phyloP scores from a whole-genome alignment of 2,888 invertebrate genomes.

The Limenitis camilla region DNA sequence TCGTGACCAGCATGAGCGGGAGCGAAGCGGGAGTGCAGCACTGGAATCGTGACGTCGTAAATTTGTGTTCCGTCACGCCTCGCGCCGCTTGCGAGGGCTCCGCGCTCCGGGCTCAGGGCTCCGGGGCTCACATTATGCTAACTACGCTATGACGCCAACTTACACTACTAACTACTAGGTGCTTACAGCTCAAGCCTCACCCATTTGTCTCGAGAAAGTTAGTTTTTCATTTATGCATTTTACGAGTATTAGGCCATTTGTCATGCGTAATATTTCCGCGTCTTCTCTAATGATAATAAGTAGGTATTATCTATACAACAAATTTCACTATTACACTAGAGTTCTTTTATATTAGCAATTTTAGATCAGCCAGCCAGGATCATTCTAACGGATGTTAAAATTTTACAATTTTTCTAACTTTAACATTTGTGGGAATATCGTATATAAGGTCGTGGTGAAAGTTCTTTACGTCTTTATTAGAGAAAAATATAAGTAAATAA shows the following conservation, averaged over 20 bases:
- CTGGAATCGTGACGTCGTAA: not conserved
- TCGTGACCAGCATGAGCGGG: not conserved
- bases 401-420: too few species aligned
- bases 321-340: too few species aligned
- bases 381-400: too few species aligned
- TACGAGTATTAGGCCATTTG: not conserved
- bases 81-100: too few species aligned
- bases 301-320: not conserved
- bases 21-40: not conserved
- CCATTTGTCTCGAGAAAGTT: conserved; percentile 1
- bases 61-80: conserved; percentile 1
- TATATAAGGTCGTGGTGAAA: too few species aligned
- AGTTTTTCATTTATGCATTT: not conserved
- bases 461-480: too few species aligned
- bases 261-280: not conserved
- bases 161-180: not conserved
- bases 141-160: conserved; percentile 3
- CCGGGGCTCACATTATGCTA: not conserved
- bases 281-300: not conserved
- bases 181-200: too few species aligned
- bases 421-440: too few species aligned
- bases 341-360: too few species aligned
- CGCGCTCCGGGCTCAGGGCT: too few species aligned
- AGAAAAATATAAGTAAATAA: too few species aligned
- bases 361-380: too few species aligned